phyloP scores from a whole-genome alignment of 2,113 vertebrate species.

The Ia io region DNA sequence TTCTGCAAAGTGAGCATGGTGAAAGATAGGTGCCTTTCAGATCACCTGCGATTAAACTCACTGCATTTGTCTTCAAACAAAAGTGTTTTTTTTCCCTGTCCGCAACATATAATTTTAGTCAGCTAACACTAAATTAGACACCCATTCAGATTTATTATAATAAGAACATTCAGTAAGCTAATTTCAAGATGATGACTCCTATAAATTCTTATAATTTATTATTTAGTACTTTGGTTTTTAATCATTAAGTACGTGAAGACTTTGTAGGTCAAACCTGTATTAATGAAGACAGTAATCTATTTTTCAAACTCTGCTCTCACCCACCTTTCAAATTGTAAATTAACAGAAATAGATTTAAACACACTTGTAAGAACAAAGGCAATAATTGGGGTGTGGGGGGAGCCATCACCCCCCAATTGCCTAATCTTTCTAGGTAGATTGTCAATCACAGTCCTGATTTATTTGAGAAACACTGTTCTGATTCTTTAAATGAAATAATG shows the following conservation, averaged over 20 bases:
- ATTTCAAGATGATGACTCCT: slow-evolving; percentile 93
- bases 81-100: slow-evolving; percentile 81
- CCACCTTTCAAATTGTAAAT: slow-evolving; percentile 89
- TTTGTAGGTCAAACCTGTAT: slow-evolving; percentile 92
- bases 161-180: slow-evolving; percentile 91
- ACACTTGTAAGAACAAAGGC: slow-evolving; percentile 84
- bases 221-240: slow-evolving; percentile 91
- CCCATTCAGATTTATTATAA: slow-evolving; percentile 90
- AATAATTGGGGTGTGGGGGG: slow-evolving; percentile 69
- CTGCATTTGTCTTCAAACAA: slow-evolving; percentile 89
- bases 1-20: not conserved
- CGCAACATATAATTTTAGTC: slow-evolving; percentile 90
- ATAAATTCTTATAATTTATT: slow-evolving; percentile 94
- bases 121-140: slow-evolving; percentile 91
- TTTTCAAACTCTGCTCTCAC: slow-evolving; percentile 88
- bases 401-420: slow-evolving; percentile 65
- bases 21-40: slow-evolving; percentile 67
- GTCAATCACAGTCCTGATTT: slow-evolving; percentile 70
- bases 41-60: slow-evolving; percentile 88
- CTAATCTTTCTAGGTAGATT: slow-evolving; percentile 70
- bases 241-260: slow-evolving; percentile 91
- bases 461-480: slow-evolving; percentile 13
- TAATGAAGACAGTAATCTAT: slow-evolving; percentile 91
- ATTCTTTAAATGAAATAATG: slow-evolving; percentile 27
- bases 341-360: slow-evolving; percentile 88